A percentile compares a stretch with the other conserved stretches of the same genome.
These are phyloP conservation scores for Rhagophthalmus giganteus DNA, from an alignment of 2,888 invertebrate genomes.

Conservation along the genomic window DNA sequence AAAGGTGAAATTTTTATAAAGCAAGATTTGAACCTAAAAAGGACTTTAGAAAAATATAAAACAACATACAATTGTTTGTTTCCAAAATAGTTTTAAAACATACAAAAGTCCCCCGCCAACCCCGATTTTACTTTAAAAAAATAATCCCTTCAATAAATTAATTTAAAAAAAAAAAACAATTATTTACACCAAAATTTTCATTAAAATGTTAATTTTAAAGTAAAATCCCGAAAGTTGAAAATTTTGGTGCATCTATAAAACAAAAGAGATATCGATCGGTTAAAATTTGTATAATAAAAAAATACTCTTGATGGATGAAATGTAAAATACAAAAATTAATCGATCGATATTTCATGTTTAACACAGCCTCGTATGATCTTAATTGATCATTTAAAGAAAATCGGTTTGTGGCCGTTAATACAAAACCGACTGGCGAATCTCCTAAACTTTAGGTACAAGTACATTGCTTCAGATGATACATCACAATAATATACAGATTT, in stretches of 20 bases:
- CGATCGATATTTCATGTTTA: constrained; percentile 9
- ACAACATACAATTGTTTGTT: neutral
- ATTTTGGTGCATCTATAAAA: neutral
- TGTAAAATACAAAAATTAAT: constrained; percentile 25
- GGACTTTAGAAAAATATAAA: neutral
- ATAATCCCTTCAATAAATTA: neutral
- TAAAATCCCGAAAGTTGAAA: constrained; percentile 12
- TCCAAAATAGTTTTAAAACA: neutral
- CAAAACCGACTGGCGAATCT: constrained; percentile 20
- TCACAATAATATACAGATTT: constrained; percentile 1
- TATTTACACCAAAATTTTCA: neutral
- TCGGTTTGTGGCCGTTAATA: constrained; percentile 16
- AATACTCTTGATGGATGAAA: constrained; percentile 27
- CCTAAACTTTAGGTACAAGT: constrained; percentile 22
- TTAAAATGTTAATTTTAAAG: constrained; percentile 3
- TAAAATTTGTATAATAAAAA: constrained; percentile 26
- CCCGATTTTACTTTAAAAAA: neutral
- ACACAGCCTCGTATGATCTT: constrained; percentile 9
- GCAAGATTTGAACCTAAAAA: neutral
- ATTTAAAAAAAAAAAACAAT: neutral
- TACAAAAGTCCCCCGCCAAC: neutral
- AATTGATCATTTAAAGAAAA: constrained; percentile 3
- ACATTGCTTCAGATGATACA: constrained; percentile 14
- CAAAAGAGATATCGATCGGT: constrained; percentile 12
- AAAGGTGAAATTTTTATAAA: neutral